These are phyloP conservation scores for Parasteatoda tepidariorum DNA, from an alignment of 1,140 invertebrate species.

Conservation along the genomic window DNA sequence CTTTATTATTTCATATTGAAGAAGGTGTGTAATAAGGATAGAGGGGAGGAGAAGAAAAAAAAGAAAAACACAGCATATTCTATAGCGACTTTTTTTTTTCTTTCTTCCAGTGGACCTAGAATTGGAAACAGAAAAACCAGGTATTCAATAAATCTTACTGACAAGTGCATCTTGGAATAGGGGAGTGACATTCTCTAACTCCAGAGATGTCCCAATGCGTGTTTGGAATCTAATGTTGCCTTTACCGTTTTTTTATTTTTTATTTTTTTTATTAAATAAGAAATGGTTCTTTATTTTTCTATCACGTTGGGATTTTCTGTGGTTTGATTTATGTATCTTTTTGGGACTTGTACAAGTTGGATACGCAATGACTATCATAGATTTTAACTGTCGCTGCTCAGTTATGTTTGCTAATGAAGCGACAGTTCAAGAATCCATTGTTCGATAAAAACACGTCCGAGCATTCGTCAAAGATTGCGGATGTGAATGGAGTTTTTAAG, in stretches of 20 bases:
- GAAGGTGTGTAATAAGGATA: too few species aligned
- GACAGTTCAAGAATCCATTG: background rate
- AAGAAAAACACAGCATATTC: background rate
- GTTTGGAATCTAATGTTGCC: background rate
- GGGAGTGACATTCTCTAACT: background rate
- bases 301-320: background rate
- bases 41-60: background rate
- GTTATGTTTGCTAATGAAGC: background rate
- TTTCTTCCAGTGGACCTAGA: too few species aligned
- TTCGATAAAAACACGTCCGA: background rate
- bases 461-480: background rate
- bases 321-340: background rate
- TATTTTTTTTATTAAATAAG: background rate
- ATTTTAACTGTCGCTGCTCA: background rate
- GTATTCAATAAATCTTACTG: background rate
- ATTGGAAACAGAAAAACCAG: background rate
- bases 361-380: background rate
- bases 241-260: background rate
- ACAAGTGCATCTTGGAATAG: background rate
- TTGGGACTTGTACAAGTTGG: too few species aligned
- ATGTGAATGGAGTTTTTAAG: too few species aligned
- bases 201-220: background rate
- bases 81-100: background rate
- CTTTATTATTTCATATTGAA: background rate
- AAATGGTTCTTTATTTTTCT: background rate